A percentile compares a stretch with the other conserved stretches of the same genome.
phyloP scores from a whole-genome alignment of 2,113 vertebrate species.

The Panthera leo region DNA sequence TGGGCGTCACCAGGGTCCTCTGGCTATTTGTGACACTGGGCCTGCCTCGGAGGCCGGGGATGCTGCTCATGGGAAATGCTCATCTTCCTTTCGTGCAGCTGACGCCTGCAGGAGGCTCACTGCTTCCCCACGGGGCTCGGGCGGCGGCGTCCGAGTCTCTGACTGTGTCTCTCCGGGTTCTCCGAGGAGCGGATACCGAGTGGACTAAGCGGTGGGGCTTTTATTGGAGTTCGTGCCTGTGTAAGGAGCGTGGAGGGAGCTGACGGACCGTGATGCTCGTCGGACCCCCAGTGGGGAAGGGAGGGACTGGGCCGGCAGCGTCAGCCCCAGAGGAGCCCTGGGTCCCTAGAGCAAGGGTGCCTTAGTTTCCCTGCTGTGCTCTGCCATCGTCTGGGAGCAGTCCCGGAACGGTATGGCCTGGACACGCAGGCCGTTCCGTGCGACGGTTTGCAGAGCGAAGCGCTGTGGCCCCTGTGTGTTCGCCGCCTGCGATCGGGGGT shows the following conservation, averaged over 20 bases:
- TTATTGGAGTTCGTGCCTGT: not conserved
- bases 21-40: not conserved
- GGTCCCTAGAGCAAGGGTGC: not conserved
- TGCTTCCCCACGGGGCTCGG: not conserved
- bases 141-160: not conserved
- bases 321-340: not conserved
- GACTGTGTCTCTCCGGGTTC: not conserved
- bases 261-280: rapidly evolving
- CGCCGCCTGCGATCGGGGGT: not conserved
- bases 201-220: rapidly evolving
- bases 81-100: not conserved
- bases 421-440: rapidly evolving
- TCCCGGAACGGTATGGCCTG: rapidly evolving
- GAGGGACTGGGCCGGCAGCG: rapidly evolving
- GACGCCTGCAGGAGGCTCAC: not conserved
- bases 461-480: not conserved
- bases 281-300: not conserved
- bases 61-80: not conserved
- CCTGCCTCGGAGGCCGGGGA: not conserved
- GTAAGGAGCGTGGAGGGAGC: not conserved
- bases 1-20: not conserved
- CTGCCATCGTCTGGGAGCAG: not conserved
- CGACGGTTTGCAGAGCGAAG: not conserved
- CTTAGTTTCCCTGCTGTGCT: not conserved
- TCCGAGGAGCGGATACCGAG: not conserved